Conservation (phyloP, 2,888 invertebrate genomes). For the Chymomyza procnemis region DNA sequence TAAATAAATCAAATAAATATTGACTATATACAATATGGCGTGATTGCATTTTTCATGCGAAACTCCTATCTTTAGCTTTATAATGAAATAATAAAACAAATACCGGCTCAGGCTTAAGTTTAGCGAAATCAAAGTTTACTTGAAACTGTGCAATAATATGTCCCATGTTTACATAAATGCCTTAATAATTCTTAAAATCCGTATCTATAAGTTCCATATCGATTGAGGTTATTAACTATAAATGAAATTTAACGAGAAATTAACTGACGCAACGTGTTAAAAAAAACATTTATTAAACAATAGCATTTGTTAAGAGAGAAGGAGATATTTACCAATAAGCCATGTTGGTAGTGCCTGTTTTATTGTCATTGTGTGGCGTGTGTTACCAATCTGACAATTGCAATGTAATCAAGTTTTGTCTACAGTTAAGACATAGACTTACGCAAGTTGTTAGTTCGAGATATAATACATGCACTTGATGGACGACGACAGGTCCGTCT, state of each 20-base stretch:
- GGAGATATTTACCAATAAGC: not conserved
- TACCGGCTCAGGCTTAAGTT: not conserved
- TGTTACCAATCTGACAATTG: not conserved
- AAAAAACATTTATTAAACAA: not conserved
- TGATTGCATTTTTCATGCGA: not conserved
- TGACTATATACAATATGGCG: not conserved
- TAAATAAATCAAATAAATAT: no score
- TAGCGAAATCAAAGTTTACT: not conserved
- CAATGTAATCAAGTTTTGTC: not conserved
- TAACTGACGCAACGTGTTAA: not conserved
- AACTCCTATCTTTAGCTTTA: not conserved
- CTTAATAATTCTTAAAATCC: not conserved
- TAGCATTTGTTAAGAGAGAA: not conserved
- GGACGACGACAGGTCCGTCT: no score
- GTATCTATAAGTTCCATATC: no score
- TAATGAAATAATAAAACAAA: not conserved
- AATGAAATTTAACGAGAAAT: no score
- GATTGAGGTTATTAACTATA: no score
- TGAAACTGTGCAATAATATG: not conserved
- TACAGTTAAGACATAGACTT: not conserved
- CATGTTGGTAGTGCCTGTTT: not conserved
- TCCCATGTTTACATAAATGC: not conserved
- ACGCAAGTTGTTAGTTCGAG: not conserved
- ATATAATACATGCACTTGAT: not conserved
- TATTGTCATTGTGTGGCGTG: not conserved